Evolutionary conservation across 2,888 invertebrate species (phyloP), one percentile per base, ranked within the genome.

Genomic region (Macrosiphum euphorbiae): DNA sequence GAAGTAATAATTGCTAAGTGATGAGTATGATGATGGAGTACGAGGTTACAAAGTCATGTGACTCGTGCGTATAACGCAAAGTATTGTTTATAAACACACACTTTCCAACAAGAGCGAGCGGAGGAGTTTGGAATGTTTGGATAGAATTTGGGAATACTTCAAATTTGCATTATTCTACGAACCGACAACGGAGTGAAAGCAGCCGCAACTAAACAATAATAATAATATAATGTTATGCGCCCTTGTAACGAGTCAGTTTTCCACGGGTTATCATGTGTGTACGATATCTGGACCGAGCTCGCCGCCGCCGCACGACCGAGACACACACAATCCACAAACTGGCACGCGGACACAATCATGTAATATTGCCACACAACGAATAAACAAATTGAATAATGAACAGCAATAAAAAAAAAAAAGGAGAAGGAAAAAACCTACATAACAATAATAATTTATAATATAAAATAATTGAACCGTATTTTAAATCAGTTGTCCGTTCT

Each of bases 401-500:
- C n/a, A 0, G 67, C 35, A 52, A 88, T 52, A 55, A 28, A 88
- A 88, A 35, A 88, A 35, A 55, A 55, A 28, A 26, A 55, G 24
- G 24, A 24, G 55, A 55, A 55, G 24, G 24, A 55, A 52, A 52
- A 52, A 24, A 35, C 35, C 52, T 24, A n/a, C 55, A 87, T 7
- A 50, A 87, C 52, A 87, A 88, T 88, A 87, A 87, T 87, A 78
- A 78, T 78, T 35, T 78, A 78, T 78, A 16, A 35, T 78, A 78
- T 78, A 78, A 78, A 78, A 78, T 78, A 55, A 88, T 88, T 88
- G 88, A 88, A 88, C 52, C 35, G 35, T 88, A 86, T 35, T 78
- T 88, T 35, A 52, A 88, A 88, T 88, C 88, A 88, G 24, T 20
- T 52, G 20, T 55, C 47, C 44, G 44, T 47, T 86, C 86, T 86